Percentiles rank a stretch among this genome's conserved stretches.
Conservation (phyloP, 2,888 invertebrate genomes). For the Drosophila yooni region DNA sequence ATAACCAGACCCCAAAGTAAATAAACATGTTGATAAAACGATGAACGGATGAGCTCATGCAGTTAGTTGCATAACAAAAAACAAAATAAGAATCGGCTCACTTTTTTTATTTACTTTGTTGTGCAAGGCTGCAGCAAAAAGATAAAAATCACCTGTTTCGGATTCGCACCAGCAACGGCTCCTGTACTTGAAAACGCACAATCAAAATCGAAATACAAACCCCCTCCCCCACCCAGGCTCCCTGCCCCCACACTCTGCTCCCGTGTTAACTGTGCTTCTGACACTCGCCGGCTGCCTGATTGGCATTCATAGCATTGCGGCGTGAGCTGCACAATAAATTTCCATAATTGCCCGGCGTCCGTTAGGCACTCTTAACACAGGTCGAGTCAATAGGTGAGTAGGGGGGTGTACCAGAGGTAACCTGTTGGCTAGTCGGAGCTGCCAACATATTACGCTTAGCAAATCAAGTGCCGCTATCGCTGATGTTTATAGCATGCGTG, state of each 20-base stretch:
- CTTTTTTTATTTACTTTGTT: conserved; percentile 11
- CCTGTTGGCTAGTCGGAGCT: conserved; percentile 1
- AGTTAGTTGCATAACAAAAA: conserved; percentile 17
- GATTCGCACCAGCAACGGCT: conserved; percentile 22
- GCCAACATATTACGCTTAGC: conserved; percentile 54
- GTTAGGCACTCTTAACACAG: conserved; percentile 54
- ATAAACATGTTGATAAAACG: conserved; percentile 43
- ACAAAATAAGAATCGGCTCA: background rate
- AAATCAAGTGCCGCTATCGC: conserved; percentile 62
- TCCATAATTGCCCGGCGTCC: conserved; percentile 74
- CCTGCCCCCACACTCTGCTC: background rate
- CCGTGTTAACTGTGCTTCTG: conserved; percentile 23
- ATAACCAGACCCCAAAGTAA: conserved; percentile 32
- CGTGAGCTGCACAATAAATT: conserved; percentile 72
- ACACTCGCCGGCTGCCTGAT: conserved; percentile 51
- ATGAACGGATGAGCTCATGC: conserved; percentile 50
- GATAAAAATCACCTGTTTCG: conserved; percentile 17
- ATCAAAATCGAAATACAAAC: conserved; percentile 25
- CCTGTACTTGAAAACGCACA: conserved; percentile 51
- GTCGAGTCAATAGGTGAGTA: background rate
- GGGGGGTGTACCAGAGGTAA: background rate
- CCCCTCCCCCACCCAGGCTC: background rate
- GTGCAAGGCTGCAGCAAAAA: conserved; percentile 46
- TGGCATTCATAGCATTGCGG: conserved; percentile 64
- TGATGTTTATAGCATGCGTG: conserved; percentile 67